Evolutionary conservation across 2,797 vertebrate genomes (phyloP).

Genomic region (Ptychadena robeensis): DNA sequence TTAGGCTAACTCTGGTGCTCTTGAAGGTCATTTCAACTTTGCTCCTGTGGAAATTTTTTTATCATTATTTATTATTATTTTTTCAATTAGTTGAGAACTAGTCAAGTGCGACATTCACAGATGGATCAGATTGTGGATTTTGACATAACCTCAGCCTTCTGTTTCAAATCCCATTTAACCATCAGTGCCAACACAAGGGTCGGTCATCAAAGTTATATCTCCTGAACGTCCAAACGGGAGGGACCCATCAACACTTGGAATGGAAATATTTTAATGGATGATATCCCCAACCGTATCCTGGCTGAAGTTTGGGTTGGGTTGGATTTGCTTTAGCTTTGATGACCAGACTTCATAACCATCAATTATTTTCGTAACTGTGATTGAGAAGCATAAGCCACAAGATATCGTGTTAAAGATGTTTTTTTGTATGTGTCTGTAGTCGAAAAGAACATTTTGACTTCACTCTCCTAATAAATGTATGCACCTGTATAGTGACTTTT

Average conservation of each 20-base stretch:
- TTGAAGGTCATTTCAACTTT: not conserved
- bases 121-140: not conserved
- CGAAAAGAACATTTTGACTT: constrained; percentile 29
- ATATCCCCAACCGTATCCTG: not conserved
- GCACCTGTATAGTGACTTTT: constrained; percentile 60
- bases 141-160: not conserved
- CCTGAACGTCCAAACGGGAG: not conserved
- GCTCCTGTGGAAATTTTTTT: constrained; percentile 19
- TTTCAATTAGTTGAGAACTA: not conserved
- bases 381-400: not conserved
- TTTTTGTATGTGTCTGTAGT: constrained; percentile 42
- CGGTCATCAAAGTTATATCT: constrained; percentile 26
- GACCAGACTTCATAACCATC: constrained; percentile 1
- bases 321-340: too few species aligned
- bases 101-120: not conserved
- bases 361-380: constrained; percentile 27
- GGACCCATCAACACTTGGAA: not conserved
- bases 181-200: constrained; percentile 35
- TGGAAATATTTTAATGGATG: not conserved
- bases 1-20: constrained; percentile 1
- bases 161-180: constrained; percentile 9
- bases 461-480: constrained; percentile 56
- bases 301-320: not conserved
- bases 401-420: constrained; percentile 19
- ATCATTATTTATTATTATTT: not conserved